Percentiles rank a stretch among this genome's conserved stretches.
These are phyloP conservation scores for Aplidium turbinatum DNA, from an alignment of 23 tunicate species.

Conservation along the genomic window DNA sequence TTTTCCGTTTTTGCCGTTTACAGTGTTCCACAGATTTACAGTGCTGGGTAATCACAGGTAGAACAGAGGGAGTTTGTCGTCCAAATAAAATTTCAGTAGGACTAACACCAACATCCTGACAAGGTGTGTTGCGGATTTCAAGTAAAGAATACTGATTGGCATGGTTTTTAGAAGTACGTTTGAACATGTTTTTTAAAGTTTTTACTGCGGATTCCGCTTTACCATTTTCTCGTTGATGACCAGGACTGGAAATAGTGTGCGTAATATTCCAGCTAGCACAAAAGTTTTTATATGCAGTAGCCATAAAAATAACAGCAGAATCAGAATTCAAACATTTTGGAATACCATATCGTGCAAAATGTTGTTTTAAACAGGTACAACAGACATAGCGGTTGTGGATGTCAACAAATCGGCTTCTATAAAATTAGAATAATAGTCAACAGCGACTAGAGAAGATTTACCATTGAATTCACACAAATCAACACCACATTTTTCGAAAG, in stretches of 20 bases:
- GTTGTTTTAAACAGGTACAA: not conserved
- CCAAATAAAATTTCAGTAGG: constrained; percentile 6
- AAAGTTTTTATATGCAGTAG: not conserved
- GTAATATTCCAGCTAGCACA: not conserved
- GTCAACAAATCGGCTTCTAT: constrained; percentile 4
- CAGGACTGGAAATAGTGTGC: constrained; percentile 9
- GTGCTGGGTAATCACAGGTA: not conserved
- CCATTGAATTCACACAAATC: constrained; percentile 30
- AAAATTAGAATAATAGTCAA: constrained; percentile 37
- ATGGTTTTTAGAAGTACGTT: not conserved
- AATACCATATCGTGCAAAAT: constrained; percentile 20
- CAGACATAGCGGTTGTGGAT: not conserved
- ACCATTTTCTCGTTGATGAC: constrained; percentile 26
- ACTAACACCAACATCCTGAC: constrained; percentile 11
- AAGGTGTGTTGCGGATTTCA: constrained; percentile 29
- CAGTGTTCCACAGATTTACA: not conserved
- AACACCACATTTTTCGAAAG: constrained; percentile 29
- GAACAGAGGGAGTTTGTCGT: not conserved
- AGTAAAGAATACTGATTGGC: constrained; percentile 12
- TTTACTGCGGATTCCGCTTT: constrained; percentile 27
- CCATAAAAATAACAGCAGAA: constrained; percentile 1
- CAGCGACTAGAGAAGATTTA: constrained; percentile 8
- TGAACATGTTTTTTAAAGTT: not conserved
- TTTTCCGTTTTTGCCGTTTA: not conserved
- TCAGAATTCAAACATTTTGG: not conserved